Evolutionary conservation across 2,888 invertebrate species (phyloP), one percentile per base, ranked within the genome.

Genomic region (Neoitamus cyanurus): DNA sequence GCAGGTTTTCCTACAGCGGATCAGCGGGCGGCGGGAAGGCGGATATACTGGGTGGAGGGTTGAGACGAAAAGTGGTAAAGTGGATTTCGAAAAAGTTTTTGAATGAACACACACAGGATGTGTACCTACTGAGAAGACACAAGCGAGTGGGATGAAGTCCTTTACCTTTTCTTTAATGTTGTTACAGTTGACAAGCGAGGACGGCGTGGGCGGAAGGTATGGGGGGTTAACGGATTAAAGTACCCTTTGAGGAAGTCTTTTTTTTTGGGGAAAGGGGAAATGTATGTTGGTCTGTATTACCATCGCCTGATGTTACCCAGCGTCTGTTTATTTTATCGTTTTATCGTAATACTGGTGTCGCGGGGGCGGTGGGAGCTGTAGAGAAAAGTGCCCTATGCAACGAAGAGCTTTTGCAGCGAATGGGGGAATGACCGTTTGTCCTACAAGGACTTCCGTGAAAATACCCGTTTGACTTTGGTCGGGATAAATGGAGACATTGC

Each of bases 401-500:
- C 25, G 25, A 20, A 2, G 58, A 58, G 25, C 58, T 58, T 58
- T 58, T 20, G 58, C 25, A 58, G 58, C 58, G 15, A 48, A 15
- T 48, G 58, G 58, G 58, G 58, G 58, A 58, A 58, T 58, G 58
- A 58, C 58, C 58, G 58, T 58, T 58, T 58, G 58, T 58, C 58
- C 58, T 58, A 58, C 58, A 58, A 58, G 58, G 58, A 58, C 58
- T 58, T 58, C 58, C 58, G 58, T 58, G 58, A 58, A 42, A 58
- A 58, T 58, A 58, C 58, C 46, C 58, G 58, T 58, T 58, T 58
- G 58, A 58, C 58, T 58, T 58, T 58, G 58, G 20, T 58, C 25
- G 25, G 11, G 9, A 7, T 25, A 58, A 58, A 58, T 58, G 58
- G 20, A 58, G 58, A 15, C 9, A 58, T 20, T 25, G 58, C 6